Evolutionary conservation across 1,140 invertebrate species (phyloP), one percentile per base, ranked within the genome.

Genomic region (Brachionus angularis): DNA sequence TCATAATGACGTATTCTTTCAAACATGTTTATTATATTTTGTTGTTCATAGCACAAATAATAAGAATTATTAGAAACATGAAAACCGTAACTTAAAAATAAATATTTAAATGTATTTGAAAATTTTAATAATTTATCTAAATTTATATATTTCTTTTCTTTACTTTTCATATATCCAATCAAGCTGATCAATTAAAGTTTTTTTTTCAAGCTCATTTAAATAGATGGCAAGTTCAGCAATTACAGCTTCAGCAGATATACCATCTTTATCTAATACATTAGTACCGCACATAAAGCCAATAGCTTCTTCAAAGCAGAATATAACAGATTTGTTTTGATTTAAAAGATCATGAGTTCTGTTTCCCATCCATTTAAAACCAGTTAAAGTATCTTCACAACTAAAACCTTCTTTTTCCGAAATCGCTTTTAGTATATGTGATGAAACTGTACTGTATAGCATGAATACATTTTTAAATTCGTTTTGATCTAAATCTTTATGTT

Each of bases 301-400:
- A 12, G 86, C 85, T 76, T 87, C 85, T 83, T 99, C 96, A 81
- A 89, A 99, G 0, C 93, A 93, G 83, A 98, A 94, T 42, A 98
- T 78, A 0, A 97, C 89, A 0, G 81, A 81, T 76, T 91, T 89
- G 3, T 85, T 49, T 31, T 25, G 79, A 44, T 80, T 82, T 39
- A 87, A 80, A 25, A 95, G 78, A n/a, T 94, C 85, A 33, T 87
- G 79, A 0, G 88, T 84, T 80, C 85, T 86, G 78, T 97, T 98
- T 77, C 91, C 95, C 90, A 99, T 98, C 94, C 95, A 99, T 78
- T 99, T 99, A 78, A 99, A 99, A 0, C 96, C 86, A n/a, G 96
- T 99, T 49, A 98, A 83, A 0, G 96, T 98, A 83, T 98, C 93
- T 80, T 89, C 75, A 50, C 74, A 72, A 52, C 42, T 23, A 31